A percentile compares a stretch with the other conserved stretches of the same genome.
Conservation (phyloP, 1,140 invertebrate genomes). For the Drosophila eugracilis region DNA sequence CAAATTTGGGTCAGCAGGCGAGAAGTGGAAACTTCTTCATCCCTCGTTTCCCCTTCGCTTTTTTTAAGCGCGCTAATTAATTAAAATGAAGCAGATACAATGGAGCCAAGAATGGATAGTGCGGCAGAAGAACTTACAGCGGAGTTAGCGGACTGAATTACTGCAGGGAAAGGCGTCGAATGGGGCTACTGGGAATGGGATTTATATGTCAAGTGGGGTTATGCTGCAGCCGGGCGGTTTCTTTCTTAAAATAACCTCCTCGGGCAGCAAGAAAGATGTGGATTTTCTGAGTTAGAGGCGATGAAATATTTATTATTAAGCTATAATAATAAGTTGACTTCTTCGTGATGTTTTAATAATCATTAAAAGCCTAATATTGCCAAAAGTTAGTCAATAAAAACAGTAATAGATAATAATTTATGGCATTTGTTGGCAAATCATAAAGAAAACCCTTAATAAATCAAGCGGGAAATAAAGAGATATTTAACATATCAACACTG, state of each 20-base stretch:
- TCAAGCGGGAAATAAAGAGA: background rate
- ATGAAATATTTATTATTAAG: no score
- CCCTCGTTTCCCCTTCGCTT: constrained; percentile 1
- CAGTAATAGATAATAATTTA: no score
- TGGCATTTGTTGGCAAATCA: no score
- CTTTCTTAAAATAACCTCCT: background rate
- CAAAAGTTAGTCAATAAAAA: no score
- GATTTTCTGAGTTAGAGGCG: no score
- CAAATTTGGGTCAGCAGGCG: constrained; percentile 69
- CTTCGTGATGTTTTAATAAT: no score
- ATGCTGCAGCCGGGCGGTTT: background rate
- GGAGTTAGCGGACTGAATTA: constrained; percentile 27
- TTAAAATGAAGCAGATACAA: constrained; percentile 54
- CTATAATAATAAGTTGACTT: no score
- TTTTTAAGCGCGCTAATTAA: constrained; percentile 47
- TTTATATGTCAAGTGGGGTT: constrained; percentile 47
- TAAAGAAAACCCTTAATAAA: background rate
- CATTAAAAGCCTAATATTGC: no score
- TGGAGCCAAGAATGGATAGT: constrained; percentile 28
- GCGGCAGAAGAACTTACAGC: constrained; percentile 4
- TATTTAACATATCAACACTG: background rate
- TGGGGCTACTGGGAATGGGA: constrained; percentile 21
- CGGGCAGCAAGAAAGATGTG: background rate
- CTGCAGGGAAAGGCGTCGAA: constrained; percentile 10
- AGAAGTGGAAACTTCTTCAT: constrained; percentile 47